phyloP scores from a whole-genome alignment of 2,888 invertebrate genomes.

The Polymixis flavicincta region DNA sequence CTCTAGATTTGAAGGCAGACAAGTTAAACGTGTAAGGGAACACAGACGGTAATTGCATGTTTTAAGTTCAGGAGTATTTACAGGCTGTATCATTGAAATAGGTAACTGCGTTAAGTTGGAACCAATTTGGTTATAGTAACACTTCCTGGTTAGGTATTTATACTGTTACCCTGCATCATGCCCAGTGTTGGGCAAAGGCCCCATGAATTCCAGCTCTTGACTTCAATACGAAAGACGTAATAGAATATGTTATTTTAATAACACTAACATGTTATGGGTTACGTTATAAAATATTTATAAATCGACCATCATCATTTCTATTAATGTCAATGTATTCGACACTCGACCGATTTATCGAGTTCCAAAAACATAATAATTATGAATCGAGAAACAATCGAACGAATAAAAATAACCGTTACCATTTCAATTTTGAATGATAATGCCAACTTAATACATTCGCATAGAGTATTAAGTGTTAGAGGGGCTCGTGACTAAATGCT shows the following conservation, averaged over 20 bases:
- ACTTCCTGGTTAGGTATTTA: no score
- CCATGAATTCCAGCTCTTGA: background rate
- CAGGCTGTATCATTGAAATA: background rate
- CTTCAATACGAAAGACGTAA: background rate
- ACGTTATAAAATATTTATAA: conserved; percentile 35
- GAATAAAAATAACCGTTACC: conserved; percentile 37
- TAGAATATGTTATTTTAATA: background rate
- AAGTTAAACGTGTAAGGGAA: no score
- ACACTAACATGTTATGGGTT: conserved; percentile 10
- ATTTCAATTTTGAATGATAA: conserved; percentile 44
- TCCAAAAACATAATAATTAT: conserved; percentile 43
- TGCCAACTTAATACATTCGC: conserved; percentile 17
- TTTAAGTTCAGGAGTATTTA: background rate
- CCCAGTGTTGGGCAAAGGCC: no score
- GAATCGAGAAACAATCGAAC: conserved; percentile 54
- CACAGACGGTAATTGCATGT: background rate
- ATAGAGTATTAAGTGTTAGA: no score
- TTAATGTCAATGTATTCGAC: conserved; percentile 60
- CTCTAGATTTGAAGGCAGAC: no score
- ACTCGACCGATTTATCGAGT: conserved; percentile 17
- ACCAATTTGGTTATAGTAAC: background rate
- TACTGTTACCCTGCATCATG: no score
- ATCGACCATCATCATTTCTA: conserved; percentile 21
- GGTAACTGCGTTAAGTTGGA: background rate
- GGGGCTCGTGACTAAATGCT: background rate